Evolutionary conservation across 92 coral and sea anemone genomes (phyloP), one percentile per base, ranked within the genome.

Genomic region (Siderastrea siderea): DNA sequence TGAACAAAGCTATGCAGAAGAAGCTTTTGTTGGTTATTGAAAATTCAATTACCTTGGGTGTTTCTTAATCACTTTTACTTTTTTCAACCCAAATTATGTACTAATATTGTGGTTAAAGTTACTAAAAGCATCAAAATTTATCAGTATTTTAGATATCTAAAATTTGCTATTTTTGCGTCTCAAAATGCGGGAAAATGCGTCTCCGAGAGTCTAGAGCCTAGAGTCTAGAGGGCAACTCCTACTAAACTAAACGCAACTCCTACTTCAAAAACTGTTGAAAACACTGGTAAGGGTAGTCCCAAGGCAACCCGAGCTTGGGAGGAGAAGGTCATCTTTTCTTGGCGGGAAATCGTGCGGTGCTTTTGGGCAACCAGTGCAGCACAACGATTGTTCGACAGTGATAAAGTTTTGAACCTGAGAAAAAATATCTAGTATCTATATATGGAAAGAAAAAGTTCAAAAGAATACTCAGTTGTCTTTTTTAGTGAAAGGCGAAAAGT

Each of bases 131-230:
- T 60, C 64, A 45, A 69, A 82, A 62, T 54, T 59, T 79, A 50
- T 81, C 76, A 66, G 75, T 71, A 49, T 47, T 71, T 71, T 47
- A 65, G 57, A 46, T 38, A 43, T 43, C 47, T 68, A 2, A 62
- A 15, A 13, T 12, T 11, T 64, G 45, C 74, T 47, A 6, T 6
- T 68, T 43, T 19, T 19, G 71, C 71, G 0, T 65, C 71, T 68
- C 77, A 72, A 72, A 72, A 47, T 72, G 77, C 77, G 8, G 77
- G 77, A 72, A 51, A 72, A 72, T 47, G 77, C 77, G 19, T 72
- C 77, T 72, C 57, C 58, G 46, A 73, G 78, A 73, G 78, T 73
- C 61, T 73, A 74, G 74, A 72, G 53, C 71, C 48, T 79, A 1
- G 4, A 17, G 3, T 16, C 71, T 38, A 6, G 48, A n/a, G n/a